These are phyloP conservation scores for Geococcyx californianus DNA, from an alignment of 2,113 vertebrate species.

Conservation along the genomic window DNA sequence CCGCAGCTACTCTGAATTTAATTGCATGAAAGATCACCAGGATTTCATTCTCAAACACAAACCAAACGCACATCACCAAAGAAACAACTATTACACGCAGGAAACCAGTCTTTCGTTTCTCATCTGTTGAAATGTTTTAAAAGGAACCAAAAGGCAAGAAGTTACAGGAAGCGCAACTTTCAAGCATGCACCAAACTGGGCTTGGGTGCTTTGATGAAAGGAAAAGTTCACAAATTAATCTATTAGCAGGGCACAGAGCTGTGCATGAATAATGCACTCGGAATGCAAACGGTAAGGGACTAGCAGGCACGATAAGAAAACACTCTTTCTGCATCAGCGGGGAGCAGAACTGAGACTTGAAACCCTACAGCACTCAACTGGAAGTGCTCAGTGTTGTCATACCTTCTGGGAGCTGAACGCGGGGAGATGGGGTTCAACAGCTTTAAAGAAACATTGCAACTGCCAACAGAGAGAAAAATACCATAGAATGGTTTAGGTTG, in stretches of 20 bases:
- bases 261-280: not conserved
- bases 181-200: not conserved
- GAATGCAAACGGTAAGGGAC: not conserved
- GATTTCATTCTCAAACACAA: constrained; percentile 36
- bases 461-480: constrained; percentile 18
- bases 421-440: not conserved
- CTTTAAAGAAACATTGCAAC: constrained; percentile 21
- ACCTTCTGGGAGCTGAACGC: not conserved
- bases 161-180: not conserved
- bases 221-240: not conserved
- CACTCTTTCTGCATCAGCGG: not conserved
- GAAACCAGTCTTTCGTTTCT: constrained; percentile 1
- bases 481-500: no score
- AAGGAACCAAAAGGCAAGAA: constrained; percentile 15
- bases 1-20: constrained; percentile 46
- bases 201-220: not conserved
- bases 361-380: not conserved
- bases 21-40: constrained; percentile 34
- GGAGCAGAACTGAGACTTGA: not conserved
- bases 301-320: not conserved
- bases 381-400: not conserved
- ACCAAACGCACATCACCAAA: not conserved
- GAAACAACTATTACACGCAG: not conserved
- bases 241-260: not conserved
- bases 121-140: constrained; percentile 45